These are phyloP conservation scores for Acrobasis consociella DNA, from an alignment of 2,888 invertebrate genomes.

Conservation along the genomic window DNA sequence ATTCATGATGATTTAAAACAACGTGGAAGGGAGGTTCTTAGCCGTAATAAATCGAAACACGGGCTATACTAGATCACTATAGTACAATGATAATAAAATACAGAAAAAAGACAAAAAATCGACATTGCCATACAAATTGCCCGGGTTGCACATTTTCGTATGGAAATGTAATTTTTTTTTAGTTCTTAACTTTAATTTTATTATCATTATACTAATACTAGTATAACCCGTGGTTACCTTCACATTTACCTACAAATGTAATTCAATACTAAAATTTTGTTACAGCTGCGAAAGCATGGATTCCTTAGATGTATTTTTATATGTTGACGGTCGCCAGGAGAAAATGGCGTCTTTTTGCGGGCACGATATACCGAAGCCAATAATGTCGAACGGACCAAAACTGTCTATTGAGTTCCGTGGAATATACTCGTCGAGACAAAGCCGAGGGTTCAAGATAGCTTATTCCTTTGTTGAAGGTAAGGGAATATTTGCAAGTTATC, in stretches of 20 bases:
- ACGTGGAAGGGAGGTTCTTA: too few species aligned
- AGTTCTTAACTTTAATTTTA: too few species aligned
- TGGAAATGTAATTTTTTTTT: too few species aligned
- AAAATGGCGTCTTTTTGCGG: constrained; percentile 96
- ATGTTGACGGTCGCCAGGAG: constrained; percentile 92
- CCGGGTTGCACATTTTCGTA: too few species aligned
- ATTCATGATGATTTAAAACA: too few species aligned
- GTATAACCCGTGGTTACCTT: too few species aligned
- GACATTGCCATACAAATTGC: too few species aligned
- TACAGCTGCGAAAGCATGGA: constrained; percentile 91
- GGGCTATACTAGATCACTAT: too few species aligned
- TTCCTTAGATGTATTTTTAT: constrained; percentile 90
- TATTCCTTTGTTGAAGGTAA: constrained; percentile 95
- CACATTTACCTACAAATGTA: background rate
- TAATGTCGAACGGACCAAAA: constrained; percentile 96
- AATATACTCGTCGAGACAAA: constrained; percentile 87
- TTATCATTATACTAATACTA: too few species aligned
- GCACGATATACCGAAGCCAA: constrained; percentile 89
- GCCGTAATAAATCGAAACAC: too few species aligned
- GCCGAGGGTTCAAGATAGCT: constrained; percentile 93
- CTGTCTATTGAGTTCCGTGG: constrained; percentile 93
- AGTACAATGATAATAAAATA: too few species aligned
- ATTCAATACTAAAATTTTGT: constrained; percentile 41
- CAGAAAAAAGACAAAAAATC: too few species aligned
- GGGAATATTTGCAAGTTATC: constrained; percentile 41